phyloP scores from a whole-genome alignment of 2,888 invertebrate genomes.

The Ferrisia virgata region DNA sequence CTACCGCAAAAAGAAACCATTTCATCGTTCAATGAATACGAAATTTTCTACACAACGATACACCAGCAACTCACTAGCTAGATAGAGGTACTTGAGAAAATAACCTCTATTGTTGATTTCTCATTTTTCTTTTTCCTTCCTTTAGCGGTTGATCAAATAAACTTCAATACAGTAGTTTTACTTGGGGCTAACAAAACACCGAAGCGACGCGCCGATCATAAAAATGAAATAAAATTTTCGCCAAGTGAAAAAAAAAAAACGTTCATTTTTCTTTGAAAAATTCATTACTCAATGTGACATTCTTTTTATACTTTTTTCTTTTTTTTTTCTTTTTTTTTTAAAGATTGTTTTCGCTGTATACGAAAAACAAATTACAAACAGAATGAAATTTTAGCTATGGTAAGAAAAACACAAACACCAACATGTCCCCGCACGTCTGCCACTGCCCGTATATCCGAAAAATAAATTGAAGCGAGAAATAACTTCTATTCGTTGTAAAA shows the following conservation, averaged over 20 bases:
- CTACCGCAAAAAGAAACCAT: not conserved
- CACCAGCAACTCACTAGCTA: not conserved
- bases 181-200: not conserved
- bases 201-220: not conserved
- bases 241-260: conserved; percentile 17
- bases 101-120: not conserved
- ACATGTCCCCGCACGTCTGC: too few relatives aligned
- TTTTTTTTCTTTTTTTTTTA: too few relatives aligned
- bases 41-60: not conserved
- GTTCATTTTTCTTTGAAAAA: conserved; percentile 6
- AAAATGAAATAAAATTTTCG: conserved; percentile 20
- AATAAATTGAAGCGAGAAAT: conserved; percentile 20
- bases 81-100: not conserved
- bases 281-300: conserved; percentile 8
- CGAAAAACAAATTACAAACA: conserved; percentile 30
- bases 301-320: conserved; percentile 6
- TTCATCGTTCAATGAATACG: not conserved
- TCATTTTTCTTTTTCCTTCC: not conserved
- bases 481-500: not conserved
- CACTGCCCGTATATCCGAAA: not conserved
- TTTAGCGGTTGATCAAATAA: not conserved
- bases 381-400: not conserved
- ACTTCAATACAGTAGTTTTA: not conserved
- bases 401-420: not conserved
- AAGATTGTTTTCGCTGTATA: conserved; percentile 19